phyloP scores from a whole-genome alignment of 2,888 invertebrate species.

The Orthosia incerta region DNA sequence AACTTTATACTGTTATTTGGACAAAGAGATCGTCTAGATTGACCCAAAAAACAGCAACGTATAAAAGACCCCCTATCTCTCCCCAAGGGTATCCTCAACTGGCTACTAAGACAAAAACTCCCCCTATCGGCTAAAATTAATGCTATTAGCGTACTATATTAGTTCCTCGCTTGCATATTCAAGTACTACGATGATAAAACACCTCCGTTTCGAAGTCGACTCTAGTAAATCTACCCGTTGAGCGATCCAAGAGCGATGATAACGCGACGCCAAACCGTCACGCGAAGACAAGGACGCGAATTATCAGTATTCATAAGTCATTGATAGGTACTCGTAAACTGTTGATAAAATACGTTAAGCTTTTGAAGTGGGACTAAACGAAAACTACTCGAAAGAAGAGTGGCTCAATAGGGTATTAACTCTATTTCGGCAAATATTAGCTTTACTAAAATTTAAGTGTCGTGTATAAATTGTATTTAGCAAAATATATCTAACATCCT shows the following conservation, averaged over 20 bases:
- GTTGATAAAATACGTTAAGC: slow-evolving; percentile 25
- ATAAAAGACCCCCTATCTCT: background rate
- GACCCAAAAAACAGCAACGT: background rate
- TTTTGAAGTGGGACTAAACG: slow-evolving; percentile 10
- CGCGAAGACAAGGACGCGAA: slow-evolving; percentile 75
- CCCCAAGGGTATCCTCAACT: background rate
- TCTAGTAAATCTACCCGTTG: slow-evolving; percentile 74
- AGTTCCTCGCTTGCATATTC: slow-evolving; percentile 51
- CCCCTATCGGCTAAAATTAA: slow-evolving; percentile 44
- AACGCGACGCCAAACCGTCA: slow-evolving; percentile 76
- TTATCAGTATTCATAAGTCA: slow-evolving; percentile 78
- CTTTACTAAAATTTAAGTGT: background rate
- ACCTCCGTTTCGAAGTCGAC: slow-evolving; percentile 70
- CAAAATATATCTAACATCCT: background rate
- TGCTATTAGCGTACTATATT: slow-evolving; percentile 51
- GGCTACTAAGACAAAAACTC: slow-evolving; percentile 39
- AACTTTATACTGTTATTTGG: background rate
- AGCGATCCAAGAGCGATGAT: slow-evolving; percentile 75
- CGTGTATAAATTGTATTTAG: background rate
- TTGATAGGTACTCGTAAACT: slow-evolving; percentile 66
- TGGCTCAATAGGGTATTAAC: background rate
- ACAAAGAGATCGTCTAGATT: background rate
- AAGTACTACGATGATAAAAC: slow-evolving; percentile 65
- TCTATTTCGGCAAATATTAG: background rate
- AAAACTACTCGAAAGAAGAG: background rate